Evolutionary conservation across 1,140 invertebrate genomes (phyloP), one percentile per base, ranked within the genome.

Genomic region (Lysiphlebus fabarum): DNA sequence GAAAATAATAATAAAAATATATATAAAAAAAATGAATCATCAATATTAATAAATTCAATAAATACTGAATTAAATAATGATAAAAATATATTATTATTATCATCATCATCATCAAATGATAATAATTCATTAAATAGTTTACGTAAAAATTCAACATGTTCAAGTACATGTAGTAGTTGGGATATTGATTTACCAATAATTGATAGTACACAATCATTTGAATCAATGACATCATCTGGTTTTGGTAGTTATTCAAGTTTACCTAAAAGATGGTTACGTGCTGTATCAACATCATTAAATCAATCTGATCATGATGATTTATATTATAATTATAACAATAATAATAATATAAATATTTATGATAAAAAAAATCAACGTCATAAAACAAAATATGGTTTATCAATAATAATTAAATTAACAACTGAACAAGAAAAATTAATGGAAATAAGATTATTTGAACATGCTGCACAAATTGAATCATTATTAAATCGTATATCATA

Each of bases 381-480:
- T 26, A 78, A 76, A 61, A 81, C 78, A 5, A 81, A 83, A 61
- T 69, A 84, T 4, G 84, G 82, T n/a, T 68, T 85, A 10, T 81
- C 80, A 6, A 74, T 85, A 65, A 59, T 85, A 10, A 76, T 85
- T 56, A 72, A 68, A 26, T 59, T 79, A 7, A 70, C 69, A 8
- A 62, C 63, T 40, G 76, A 71, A 7, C 63, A 65, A 43, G 77
- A 79, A 63, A 82, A 86, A 68, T 81, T 84, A 63, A 81, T 87
- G 73, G 81, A 87, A 44, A 71, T 79, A 40, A 89, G 88, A 65
- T 84, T 92, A 58, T 85, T 93, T 72, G 88, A 93, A 57, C 90
- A 93, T 66, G 88, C 90, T 44, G 83, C 88, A 0, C 76, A 94
- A 26, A 72, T 95, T 11, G 91, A 94, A 75, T 83, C 87, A 4